Evolutionary conservation across 2,888 invertebrate genomes (phyloP), one percentile per base, ranked within the genome.

Genomic region (Trissolcus japonicus): DNA sequence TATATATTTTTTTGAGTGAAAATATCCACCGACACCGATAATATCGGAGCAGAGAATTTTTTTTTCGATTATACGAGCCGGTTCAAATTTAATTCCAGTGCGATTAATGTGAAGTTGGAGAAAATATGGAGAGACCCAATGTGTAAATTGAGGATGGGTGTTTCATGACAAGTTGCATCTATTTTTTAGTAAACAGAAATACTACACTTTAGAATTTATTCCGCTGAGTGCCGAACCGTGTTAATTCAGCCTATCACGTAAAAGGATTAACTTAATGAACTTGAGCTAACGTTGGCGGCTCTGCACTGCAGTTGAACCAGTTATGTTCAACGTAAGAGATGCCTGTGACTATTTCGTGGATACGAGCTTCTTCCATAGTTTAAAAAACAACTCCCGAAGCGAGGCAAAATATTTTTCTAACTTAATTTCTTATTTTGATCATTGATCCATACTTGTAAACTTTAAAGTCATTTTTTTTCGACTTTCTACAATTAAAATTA

Each of bases 211-310:
- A 69, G 62, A 76, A 77, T 77, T 80, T 82, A 79, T 81, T 80
- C 63, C 67, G 63, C 67, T 77, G 80, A 82, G 82, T 81, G 79
- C 79, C 80, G 80, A 82, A 81, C 76, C 80, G 73, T 82, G 82
- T 82, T 80, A 81, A 82, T 80, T 72, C 77, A 66, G 76, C 77
- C 74, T 78, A 78, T 77, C 65, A 43, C 53, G 61, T 83, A 83
- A 83, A 75, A 76, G 80, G 81, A 82, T 83, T 82, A 81, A 79
- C 79, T 73, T 82, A 82, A 83, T 72, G 82, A 83, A 82, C 79
- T 80, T 75, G 79, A 78, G 74, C 79, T 79, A 75, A 68, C 61
- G 71, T 76, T 76, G 79, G 69, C 69, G 56, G 68, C 71, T 61
- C 74, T 65, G 72, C 77, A 75, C 66, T 79, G 76, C 69, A 76